phyloP scores from a whole-genome alignment of 1,140 invertebrate genomes.

The Cotesia typhae region DNA sequence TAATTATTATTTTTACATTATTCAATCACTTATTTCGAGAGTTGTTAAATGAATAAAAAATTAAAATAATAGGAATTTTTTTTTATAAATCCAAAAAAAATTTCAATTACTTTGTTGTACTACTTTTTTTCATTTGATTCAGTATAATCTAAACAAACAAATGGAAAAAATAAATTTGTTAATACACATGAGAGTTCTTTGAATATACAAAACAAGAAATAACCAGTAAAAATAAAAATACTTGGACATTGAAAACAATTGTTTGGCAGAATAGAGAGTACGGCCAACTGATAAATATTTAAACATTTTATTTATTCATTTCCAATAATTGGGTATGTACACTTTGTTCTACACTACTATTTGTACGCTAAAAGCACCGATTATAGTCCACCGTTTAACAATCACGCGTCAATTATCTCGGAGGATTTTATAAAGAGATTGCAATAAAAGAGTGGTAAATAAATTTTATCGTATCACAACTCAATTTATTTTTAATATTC shows the following conservation, averaged over 20 bases:
- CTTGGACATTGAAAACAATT: neutral
- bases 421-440: constrained; percentile 1
- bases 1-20: neutral
- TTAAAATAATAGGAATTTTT: no score
- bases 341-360: neutral
- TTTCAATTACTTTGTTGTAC: no score
- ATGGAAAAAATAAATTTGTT: no score
- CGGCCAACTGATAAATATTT: constrained; percentile 6
- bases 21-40: neutral
- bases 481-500: no score
- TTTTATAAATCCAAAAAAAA: no score
- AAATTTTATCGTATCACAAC: no score
- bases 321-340: neutral
- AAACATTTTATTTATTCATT: neutral
- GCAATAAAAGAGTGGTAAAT: neutral
- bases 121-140: no score
- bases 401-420: constrained; percentile 26
- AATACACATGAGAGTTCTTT: no score
- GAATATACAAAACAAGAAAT: no score
- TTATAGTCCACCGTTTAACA: constrained; percentile 35
- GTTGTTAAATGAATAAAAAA: no score
- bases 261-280: neutral
- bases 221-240: neutral
- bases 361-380: constrained; percentile 23
- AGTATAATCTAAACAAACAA: no score